Evolutionary conservation across 2,113 vertebrate genomes (phyloP), one percentile per base, ranked within the genome.

Genomic region (Ophthalmolycus amberensis): DNA sequence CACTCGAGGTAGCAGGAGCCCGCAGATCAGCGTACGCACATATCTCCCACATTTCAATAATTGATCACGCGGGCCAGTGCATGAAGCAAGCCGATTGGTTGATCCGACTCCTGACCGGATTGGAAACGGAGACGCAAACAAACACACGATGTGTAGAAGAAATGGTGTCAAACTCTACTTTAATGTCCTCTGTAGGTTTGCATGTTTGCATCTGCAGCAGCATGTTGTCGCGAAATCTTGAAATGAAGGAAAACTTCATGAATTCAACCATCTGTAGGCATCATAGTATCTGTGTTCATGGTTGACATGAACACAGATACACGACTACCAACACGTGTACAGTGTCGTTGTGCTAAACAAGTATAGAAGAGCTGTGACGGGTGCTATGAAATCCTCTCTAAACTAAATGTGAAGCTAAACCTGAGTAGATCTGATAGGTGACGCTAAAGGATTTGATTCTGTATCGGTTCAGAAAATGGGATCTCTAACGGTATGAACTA

Each of bases 401-500:
- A 2, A 46, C 37, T 32, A 1, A 22, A 48, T 50, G 12, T 34
- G 18, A 44, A 76, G 75, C 59, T 67, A 16, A 52, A 42, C n/a
- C 34, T 37, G 20, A 81, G 74, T 9, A 60, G 54, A 77, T 75
- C 6, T 66, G 22, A 70, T 0, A 27, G 14, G 32, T 7, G 71
- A 42, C 66, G 59, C n/a, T 9, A 20, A n/a, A 54, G 79, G 75
- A 76, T 87, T 79, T 64, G 37, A 80, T 52, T 9, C 42, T 56
- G 71, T 72, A 58, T 68, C 75, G 71, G 75, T 22, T 59, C 27
- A 54, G 20, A 15, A 58, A 76, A 67, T 15, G n/a, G 4, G 34
- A 76, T 82, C 64, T 42, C 18, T 20, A 25, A 42, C 80, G 9
- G 68, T 27, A 9, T 29, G 60, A 15, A 16, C 34, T 76, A 58